Evolutionary conservation across 2,113 vertebrate genomes (phyloP).

Genomic region (Sclerurus mexicanus): DNA sequence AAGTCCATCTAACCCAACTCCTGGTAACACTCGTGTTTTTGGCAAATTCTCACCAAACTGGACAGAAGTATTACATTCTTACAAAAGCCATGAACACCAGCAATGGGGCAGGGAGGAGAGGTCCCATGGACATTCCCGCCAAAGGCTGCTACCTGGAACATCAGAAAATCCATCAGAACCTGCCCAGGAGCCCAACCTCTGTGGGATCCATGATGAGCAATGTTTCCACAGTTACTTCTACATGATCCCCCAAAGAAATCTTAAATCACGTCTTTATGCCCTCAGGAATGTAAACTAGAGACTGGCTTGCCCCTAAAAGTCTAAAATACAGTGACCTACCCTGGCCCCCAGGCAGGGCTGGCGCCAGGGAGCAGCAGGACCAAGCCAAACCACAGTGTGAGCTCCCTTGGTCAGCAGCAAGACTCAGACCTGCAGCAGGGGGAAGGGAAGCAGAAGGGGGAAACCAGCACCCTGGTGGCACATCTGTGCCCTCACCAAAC

Average conservation of each 20-base stretch:
- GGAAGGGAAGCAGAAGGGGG: not conserved
- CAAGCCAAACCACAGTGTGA: not conserved
- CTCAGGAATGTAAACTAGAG: not conserved
- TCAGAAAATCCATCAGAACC: rapidly evolving
- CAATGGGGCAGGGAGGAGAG: not conserved
- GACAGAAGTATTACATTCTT: not conserved
- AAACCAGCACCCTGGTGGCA: not conserved
- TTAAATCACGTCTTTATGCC: not conserved
- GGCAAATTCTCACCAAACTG: not conserved
- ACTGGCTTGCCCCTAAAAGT: not conserved
- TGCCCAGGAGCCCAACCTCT: not conserved
- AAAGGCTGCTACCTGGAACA: not conserved
- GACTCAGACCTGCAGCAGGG: not conserved
- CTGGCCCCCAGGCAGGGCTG: not conserved
- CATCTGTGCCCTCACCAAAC: not conserved
- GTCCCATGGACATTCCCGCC: not conserved
- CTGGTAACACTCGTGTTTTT: not conserved
- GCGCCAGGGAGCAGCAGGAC: not conserved
- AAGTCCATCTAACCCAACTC: not conserved
- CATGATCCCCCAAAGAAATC: rapidly evolving
- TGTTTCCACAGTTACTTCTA: not conserved
- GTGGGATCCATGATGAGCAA: not conserved
- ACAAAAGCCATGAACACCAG: not conserved
- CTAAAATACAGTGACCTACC: not conserved
- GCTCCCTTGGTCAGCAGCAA: rapidly evolving